phyloP scores from a whole-genome alignment of 2,797 vertebrate genomes.

The Pseudopleuronectes americanus region DNA sequence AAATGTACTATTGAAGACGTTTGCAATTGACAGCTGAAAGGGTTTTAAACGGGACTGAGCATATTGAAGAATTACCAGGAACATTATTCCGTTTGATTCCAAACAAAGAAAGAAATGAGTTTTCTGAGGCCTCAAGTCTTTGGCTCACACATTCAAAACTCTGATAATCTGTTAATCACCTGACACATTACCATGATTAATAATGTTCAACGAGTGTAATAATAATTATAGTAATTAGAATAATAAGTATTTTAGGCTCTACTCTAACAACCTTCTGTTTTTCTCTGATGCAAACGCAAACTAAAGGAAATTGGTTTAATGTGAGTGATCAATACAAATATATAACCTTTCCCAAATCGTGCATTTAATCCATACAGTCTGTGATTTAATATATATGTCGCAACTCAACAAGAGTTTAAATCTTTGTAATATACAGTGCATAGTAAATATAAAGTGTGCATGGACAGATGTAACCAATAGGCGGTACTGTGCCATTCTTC shows the following conservation, averaged over 20 bases:
- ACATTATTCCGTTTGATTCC: neutral
- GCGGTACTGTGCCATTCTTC: slow-evolving; percentile 70
- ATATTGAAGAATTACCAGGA: too few species aligned
- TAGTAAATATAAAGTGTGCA: slow-evolving; percentile 52
- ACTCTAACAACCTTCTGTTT: neutral
- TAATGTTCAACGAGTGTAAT: neutral
- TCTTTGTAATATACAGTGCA: neutral
- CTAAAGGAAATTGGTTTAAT: neutral
- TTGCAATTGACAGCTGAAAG: neutral
- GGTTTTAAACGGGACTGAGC: too few species aligned
- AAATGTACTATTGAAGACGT: neutral
- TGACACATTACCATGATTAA: neutral
- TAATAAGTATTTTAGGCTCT: neutral
- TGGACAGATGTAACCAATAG: slow-evolving; percentile 78
- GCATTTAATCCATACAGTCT: too few species aligned
- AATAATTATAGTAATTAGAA: neutral
- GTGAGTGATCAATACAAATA: neutral
- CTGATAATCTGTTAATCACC: neutral
- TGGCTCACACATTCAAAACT: neutral
- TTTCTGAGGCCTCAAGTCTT: too few species aligned
- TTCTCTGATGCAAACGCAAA: neutral
- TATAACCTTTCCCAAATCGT: too few species aligned
- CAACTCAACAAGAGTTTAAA: too few species aligned
- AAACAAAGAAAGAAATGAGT: neutral
- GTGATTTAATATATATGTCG: too few species aligned